Evolutionary conservation across 2,113 vertebrate species (phyloP).

Genomic region (Propithecus coquereli): DNA sequence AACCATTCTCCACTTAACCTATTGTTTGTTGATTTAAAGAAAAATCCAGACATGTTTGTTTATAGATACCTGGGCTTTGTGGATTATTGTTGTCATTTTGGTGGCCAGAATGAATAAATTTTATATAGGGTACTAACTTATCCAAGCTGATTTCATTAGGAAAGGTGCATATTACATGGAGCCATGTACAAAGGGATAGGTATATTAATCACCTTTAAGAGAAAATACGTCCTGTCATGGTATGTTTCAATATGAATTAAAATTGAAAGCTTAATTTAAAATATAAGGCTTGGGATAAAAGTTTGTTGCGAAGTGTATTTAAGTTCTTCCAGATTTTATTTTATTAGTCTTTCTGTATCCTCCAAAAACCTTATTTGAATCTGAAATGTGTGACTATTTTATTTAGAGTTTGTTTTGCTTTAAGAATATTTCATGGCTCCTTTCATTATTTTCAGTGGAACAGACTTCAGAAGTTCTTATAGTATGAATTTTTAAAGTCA

Average conservation of each 20-base stretch:
- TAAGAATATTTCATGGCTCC: constrained; percentile 42
- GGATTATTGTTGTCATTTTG: not conserved
- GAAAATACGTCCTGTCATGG: not conserved
- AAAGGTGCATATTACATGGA: not conserved
- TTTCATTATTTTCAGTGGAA: constrained; percentile 39
- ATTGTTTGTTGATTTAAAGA: not conserved
- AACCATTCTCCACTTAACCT: not conserved
- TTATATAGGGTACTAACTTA: not conserved
- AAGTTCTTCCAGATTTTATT: not conserved
- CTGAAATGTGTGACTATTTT: constrained; percentile 24
- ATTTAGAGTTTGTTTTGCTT: constrained; percentile 43
- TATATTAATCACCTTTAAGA: not conserved
- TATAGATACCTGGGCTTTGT: not conserved
- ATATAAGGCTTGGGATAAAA: not conserved
- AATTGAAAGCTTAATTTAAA: not conserved
- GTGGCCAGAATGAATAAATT: not conserved
- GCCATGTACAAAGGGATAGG: not conserved
- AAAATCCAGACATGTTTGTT: not conserved
- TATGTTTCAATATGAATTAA: not conserved
- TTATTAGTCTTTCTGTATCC: not conserved
- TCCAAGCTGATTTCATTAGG: not conserved
- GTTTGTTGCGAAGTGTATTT: not conserved
- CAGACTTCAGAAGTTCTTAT: constrained; percentile 24
- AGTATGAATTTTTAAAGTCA: constrained; percentile 38
- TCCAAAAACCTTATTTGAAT: not conserved